Conservation (phyloP, 2,113 vertebrate genomes). For the Stegastes partitus region DNA sequence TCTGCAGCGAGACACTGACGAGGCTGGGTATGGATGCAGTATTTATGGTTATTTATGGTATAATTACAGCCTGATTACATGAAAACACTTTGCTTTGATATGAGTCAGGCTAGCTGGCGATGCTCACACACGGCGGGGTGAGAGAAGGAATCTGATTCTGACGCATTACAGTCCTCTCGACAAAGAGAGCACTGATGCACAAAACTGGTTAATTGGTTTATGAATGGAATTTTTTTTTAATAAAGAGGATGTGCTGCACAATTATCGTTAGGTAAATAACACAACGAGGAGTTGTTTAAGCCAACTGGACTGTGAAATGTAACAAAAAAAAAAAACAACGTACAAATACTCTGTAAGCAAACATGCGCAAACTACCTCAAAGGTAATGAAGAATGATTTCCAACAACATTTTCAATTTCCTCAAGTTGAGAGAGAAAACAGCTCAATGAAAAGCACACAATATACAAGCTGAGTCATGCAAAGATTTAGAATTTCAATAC, state of each 20-base stretch:
- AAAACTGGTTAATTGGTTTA: slow-evolving; percentile 11
- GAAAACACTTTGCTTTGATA: slow-evolving; percentile 55
- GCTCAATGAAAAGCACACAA: too few relatives aligned
- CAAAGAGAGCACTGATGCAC: background rate
- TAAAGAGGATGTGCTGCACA: background rate
- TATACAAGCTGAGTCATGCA: too few relatives aligned
- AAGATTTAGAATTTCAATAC: too few relatives aligned
- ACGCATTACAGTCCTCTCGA: background rate
- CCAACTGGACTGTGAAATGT: slow-evolving; percentile 16
- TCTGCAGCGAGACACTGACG: slow-evolving; percentile 48
- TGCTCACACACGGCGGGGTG: slow-evolving; percentile 1
- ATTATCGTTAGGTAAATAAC: background rate
- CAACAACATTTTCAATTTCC: too few relatives aligned
- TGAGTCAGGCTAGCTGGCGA: slow-evolving; percentile 28
- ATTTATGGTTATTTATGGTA: slow-evolving; percentile 72
- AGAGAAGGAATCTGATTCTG: background rate
- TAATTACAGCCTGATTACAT: slow-evolving; percentile 68
- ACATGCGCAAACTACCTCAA: background rate
- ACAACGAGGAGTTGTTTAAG: background rate
- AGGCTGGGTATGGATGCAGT: slow-evolving; percentile 64
- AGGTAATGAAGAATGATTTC: too few relatives aligned
- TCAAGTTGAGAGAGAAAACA: too few relatives aligned
- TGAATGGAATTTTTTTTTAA: background rate
- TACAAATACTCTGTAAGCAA: background rate
- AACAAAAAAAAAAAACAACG: background rate